Conservation (phyloP, 2,888 invertebrate genomes). For the Oligia strigilis region DNA sequence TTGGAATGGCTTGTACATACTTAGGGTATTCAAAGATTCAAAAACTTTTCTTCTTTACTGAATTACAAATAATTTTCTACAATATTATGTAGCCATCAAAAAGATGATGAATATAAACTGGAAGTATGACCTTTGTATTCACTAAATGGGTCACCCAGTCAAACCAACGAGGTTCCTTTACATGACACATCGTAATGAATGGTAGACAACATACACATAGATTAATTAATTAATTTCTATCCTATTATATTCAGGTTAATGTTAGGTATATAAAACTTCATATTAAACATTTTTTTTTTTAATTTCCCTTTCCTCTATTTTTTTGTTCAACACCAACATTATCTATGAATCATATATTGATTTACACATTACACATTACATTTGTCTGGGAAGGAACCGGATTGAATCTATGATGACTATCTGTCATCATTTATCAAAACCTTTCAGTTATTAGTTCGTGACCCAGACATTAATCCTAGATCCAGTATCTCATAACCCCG, state of each 20-base stretch:
- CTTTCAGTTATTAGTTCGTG: conserved; percentile 3
- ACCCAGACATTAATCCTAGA: background rate
- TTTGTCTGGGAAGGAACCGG: conserved; percentile 10
- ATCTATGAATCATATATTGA: background rate
- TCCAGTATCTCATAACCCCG: background rate
- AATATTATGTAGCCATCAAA: background rate
- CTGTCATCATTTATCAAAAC: background rate
- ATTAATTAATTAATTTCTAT: background rate
- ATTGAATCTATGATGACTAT: background rate
- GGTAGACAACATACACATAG: background rate
- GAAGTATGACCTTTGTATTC: background rate
- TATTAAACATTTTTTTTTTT: background rate
- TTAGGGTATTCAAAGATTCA: background rate
- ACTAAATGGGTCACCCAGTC: background rate
- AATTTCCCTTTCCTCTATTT: background rate
- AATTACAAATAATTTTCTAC: background rate
- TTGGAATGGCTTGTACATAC: background rate
- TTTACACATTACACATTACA: background rate
- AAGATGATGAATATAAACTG: background rate
- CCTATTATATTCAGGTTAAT: background rate
- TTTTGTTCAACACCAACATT: background rate
- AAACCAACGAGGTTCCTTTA: conserved; percentile 12
- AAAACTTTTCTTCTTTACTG: background rate
- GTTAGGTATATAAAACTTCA: background rate
- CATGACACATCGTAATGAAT: background rate